These are phyloP conservation scores for Nematolebias whitei DNA, from an alignment of 2,113 vertebrate genomes.

Conservation along the genomic window DNA sequence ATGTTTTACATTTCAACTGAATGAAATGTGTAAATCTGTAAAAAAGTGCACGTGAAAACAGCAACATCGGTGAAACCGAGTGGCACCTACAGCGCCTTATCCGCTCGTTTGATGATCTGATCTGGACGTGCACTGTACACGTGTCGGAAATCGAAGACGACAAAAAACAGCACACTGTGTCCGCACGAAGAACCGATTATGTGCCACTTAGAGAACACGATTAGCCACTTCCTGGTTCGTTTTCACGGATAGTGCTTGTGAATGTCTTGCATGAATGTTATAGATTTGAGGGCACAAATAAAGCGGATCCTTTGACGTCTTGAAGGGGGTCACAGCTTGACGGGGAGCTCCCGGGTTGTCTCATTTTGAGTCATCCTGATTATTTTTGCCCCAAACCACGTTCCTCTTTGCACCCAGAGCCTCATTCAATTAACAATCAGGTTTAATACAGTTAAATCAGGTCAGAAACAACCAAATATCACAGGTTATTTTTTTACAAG, in stretches of 20 bases:
- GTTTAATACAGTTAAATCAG: conserved; percentile 63
- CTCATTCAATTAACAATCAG: conserved; percentile 58
- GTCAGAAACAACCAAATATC: conserved; percentile 60
- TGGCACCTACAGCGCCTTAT: conserved; percentile 52
- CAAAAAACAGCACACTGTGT: conserved; percentile 31
- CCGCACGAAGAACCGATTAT: conserved; percentile 23
- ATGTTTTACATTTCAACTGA: conserved; percentile 28
- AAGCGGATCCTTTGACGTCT: no score
- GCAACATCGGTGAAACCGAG: conserved; percentile 33
- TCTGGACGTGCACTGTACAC: conserved; percentile 34
- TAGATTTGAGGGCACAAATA: conserved; percentile 32
- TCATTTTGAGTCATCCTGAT: conserved; percentile 11
- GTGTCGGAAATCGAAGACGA: no score
- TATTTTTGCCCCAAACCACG: conserved; percentile 20
- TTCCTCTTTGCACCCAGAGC: conserved; percentile 28
- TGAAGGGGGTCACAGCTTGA: no score
- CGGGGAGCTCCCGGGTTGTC: no score
- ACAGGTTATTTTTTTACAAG: conserved; percentile 18
- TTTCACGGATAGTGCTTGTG: conserved; percentile 46
- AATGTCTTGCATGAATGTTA: conserved; percentile 63
- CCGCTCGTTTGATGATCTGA: conserved; percentile 23
- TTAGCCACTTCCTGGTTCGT: conserved; percentile 24
- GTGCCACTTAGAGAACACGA: conserved; percentile 43
- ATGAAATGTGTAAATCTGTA: conserved; percentile 2
- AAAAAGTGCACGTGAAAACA: conserved; percentile 38